A percentile compares a stretch with the other conserved stretches of the same genome.
Evolutionary conservation across 2,113 vertebrate genomes (phyloP).

Genomic region (Dasyurus viverrinus): DNA sequence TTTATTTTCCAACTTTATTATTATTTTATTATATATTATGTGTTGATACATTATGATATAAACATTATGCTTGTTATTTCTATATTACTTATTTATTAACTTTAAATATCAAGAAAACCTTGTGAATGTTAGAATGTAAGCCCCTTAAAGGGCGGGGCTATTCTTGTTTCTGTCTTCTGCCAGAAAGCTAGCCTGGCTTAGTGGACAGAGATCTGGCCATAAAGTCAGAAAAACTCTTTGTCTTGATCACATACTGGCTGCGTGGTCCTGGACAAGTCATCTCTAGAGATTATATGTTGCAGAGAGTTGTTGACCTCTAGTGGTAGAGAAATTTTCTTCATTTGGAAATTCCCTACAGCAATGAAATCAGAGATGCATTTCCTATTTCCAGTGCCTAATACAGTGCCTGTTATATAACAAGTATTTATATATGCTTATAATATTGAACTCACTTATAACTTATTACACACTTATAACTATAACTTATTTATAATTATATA

Average conservation of each 20-base stretch:
- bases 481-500: no score
- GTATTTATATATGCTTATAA: not conserved
- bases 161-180: not conserved
- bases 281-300: no score
- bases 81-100: not conserved
- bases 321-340: no score
- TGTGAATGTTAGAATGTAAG: not conserved
- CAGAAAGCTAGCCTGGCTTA: not conserved
- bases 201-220: not conserved
- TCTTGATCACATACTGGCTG: no score
- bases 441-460: not conserved
- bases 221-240: not conserved
- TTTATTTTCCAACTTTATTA: no score
- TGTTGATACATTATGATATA: no score
- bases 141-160: not conserved
- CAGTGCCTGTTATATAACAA: not conserved
- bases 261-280: no score
- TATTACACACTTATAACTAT: no score
- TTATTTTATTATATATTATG: no score
- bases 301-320: no score
- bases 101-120: not conserved
- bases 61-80: no score
- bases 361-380: not conserved
- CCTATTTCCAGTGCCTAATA: not conserved
- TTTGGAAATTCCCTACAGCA: no score